Percentiles rank a stretch among this genome's conserved stretches.
Conservation (phyloP, 2,888 invertebrate genomes). For the Macropis europaea region DNA sequence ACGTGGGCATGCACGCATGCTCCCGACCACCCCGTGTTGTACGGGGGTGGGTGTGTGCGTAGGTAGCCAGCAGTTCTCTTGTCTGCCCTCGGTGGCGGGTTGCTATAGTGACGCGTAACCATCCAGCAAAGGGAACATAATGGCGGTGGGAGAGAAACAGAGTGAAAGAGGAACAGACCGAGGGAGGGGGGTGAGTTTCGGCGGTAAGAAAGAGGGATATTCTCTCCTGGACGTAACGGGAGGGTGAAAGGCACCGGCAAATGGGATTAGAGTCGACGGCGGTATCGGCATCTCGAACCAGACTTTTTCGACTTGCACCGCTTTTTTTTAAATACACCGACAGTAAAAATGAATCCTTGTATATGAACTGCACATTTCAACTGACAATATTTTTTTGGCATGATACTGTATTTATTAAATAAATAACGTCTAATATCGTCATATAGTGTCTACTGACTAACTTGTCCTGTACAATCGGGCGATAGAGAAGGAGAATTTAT, state of each 20-base stretch:
- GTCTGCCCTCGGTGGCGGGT: conserved; percentile 68
- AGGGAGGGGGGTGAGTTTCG: conserved; percentile 50
- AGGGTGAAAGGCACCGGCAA: conserved; percentile 15
- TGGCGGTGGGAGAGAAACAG: conserved; percentile 66
- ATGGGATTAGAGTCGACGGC: conserved; percentile 36
- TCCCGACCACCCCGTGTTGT: conserved; percentile 24
- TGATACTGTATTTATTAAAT: too few relatives aligned
- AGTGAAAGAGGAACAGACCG: conserved; percentile 58
- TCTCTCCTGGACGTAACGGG: conserved; percentile 17
- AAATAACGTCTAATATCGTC: too few relatives aligned
- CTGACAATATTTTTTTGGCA: too few relatives aligned
- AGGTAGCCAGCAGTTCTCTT: conserved; percentile 63
- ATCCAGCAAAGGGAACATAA: conserved; percentile 66
- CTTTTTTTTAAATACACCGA: too few relatives aligned
- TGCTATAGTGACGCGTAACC: conserved; percentile 76
- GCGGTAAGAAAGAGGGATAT: conserved; percentile 53
- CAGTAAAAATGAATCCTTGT: too few relatives aligned
- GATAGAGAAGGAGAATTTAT: too few relatives aligned
- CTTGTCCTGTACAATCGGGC: too few relatives aligned
- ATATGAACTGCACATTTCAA: too few relatives aligned
- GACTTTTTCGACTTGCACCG: neutral
- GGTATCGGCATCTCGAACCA: conserved; percentile 13
- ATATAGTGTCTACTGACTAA: too few relatives aligned
- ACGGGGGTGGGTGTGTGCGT: conserved; percentile 39
- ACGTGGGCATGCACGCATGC: conserved; percentile 57